Percentiles rank a stretch among this genome's conserved stretches.
These are phyloP conservation scores for Ruditapes philippinarum DNA, from an alignment of 1,140 invertebrate genomes.

Conservation along the genomic window DNA sequence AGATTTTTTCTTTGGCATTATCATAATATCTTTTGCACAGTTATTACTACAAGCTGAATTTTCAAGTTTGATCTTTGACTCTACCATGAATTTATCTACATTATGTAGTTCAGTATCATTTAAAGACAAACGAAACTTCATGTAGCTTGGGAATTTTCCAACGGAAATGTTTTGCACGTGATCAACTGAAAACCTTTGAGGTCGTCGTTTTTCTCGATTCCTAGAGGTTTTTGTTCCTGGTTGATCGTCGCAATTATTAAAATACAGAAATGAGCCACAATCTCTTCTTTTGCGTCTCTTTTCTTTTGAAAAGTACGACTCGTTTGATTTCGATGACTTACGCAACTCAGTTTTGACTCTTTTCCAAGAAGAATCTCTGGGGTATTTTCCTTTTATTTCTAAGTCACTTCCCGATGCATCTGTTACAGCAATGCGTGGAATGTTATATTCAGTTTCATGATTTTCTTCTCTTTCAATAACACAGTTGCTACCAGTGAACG, in stretches of 20 bases:
- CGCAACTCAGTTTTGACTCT: not conserved
- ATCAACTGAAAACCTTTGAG: constrained; percentile 18
- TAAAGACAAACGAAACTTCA: constrained; percentile 34
- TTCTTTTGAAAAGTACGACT: constrained; percentile 48
- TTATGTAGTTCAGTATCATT: constrained; percentile 16
- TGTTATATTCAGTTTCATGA: not conserved
- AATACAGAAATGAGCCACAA: constrained; percentile 70
- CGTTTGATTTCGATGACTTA: not conserved
- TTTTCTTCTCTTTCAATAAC: not conserved
- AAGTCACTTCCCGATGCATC: not conserved
- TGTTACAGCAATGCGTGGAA: not conserved
- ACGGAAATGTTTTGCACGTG: constrained; percentile 50
- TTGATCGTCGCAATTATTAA: constrained; percentile 33
- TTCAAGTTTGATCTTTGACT: constrained; percentile 40
- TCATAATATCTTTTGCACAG: constrained; percentile 7
- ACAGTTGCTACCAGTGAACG: not conserved
- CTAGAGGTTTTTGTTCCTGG: not conserved
- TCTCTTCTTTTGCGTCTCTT: constrained; percentile 45
- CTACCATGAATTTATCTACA: constrained; percentile 32
- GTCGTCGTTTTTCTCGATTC: not conserved
- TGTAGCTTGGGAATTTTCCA: not conserved
- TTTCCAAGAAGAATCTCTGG: not conserved
- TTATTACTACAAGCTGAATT: no score
- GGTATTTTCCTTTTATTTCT: not conserved
- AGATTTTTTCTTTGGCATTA: not conserved